These are phyloP conservation scores for Coptotermes formosanus DNA, from an alignment of 1,140 invertebrate genomes.

Conservation along the genomic window DNA sequence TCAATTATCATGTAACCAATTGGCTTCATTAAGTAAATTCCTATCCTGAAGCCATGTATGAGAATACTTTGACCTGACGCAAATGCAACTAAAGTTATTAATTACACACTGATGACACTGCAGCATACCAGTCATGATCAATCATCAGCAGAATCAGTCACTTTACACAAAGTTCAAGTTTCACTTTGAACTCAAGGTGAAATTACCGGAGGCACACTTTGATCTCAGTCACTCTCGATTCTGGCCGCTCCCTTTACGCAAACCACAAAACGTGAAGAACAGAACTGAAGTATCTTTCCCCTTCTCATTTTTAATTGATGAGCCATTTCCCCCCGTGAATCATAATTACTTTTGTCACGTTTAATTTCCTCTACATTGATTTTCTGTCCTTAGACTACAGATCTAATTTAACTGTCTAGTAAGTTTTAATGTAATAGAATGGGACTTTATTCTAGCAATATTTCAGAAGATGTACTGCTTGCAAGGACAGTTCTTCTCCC, in stretches of 20 bases:
- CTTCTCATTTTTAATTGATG: conserved; percentile 6
- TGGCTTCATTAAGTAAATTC: too few species aligned
- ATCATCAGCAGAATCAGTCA: neutral
- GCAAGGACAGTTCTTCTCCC: neutral
- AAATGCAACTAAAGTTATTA: neutral
- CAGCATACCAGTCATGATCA: neutral
- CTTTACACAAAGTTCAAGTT: neutral
- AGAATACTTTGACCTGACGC: too few species aligned
- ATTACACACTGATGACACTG: neutral
- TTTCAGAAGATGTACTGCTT: neutral
- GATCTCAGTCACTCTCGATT: neutral
- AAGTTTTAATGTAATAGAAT: neutral
- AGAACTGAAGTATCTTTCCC: neutral
- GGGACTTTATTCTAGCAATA: neutral
- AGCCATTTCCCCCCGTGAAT: neutral
- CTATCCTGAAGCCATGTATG: too few species aligned
- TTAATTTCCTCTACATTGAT: neutral
- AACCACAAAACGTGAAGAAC: neutral
- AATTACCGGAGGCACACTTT: neutral
- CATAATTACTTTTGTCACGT: neutral
- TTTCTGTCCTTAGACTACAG: neutral
- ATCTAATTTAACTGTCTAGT: neutral
- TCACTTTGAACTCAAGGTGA: neutral
- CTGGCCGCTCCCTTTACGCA: neutral
- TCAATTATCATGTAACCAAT: too few species aligned